A percentile compares a stretch with the other conserved stretches of the same genome.
phyloP scores from a whole-genome alignment of 2,113 vertebrate species.

The Thomomys bottae region DNA sequence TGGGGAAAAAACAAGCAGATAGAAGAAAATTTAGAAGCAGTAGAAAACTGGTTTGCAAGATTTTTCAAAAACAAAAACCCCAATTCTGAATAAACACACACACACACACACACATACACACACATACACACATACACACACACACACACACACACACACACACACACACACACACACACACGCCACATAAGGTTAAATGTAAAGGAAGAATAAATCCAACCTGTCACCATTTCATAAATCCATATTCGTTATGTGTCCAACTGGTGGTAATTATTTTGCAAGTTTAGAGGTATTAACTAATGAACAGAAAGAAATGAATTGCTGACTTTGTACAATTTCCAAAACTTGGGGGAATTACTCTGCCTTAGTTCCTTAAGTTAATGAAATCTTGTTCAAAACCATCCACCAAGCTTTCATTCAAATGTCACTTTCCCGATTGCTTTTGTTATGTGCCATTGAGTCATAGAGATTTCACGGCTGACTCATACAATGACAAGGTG shows the following conservation, averaged over 20 bases:
- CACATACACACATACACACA: background rate
- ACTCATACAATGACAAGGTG: constrained; percentile 38
- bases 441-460: constrained; percentile 55
- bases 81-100: constrained; percentile 26
- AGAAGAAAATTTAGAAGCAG: constrained; percentile 57
- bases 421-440: constrained; percentile 62
- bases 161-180: no score
- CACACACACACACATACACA: no score
- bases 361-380: constrained; percentile 52
- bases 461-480: constrained; percentile 67
- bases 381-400: constrained; percentile 39
- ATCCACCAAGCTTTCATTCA: constrained; percentile 40
- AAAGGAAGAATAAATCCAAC: constrained; percentile 53
- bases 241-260: constrained; percentile 38
- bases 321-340: constrained; percentile 44
- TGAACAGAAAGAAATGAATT: constrained; percentile 56
- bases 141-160: background rate
- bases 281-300: constrained; percentile 45
- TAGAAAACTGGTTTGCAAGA: constrained; percentile 55
- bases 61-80: background rate
- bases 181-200: constrained; percentile 20
- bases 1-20: constrained; percentile 33
- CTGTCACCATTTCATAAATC: constrained; percentile 21
- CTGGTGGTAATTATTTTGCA: constrained; percentile 8
- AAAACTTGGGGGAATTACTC: constrained; percentile 1